phyloP scores from a whole-genome alignment of 2,113 vertebrate genomes.

The Thermophis baileyi region DNA sequence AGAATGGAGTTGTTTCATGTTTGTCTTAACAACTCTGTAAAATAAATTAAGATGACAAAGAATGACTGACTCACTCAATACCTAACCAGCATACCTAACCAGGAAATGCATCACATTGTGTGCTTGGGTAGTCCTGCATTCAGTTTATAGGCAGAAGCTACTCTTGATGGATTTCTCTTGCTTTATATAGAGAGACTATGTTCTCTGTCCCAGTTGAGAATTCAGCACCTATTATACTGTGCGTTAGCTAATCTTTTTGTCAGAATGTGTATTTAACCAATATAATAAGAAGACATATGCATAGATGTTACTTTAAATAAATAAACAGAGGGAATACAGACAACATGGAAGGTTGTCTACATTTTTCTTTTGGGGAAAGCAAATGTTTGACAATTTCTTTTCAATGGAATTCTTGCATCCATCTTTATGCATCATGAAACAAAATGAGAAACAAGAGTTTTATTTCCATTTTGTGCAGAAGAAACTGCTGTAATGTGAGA shows the following conservation, averaged over 20 bases:
- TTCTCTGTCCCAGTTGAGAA: background rate
- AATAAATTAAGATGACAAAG: background rate
- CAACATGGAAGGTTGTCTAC: background rate
- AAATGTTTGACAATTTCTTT: slow-evolving; percentile 3
- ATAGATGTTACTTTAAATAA: background rate
- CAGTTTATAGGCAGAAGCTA: background rate
- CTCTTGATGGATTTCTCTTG: background rate
- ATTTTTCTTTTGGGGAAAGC: background rate
- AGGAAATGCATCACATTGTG: background rate
- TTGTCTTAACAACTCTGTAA: background rate
- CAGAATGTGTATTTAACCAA: background rate
- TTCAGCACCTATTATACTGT: too few relatives aligned
- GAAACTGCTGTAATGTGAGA: slow-evolving; percentile 13
- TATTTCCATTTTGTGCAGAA: background rate
- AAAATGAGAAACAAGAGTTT: slow-evolving; percentile 6
- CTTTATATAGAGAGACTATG: background rate
- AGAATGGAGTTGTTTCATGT: background rate
- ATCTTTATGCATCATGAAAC: slow-evolving; percentile 9
- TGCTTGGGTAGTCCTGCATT: background rate
- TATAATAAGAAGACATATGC: background rate
- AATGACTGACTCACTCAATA: background rate
- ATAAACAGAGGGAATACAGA: background rate
- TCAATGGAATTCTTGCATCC: slow-evolving; percentile 6
- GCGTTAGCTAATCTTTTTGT: background rate
- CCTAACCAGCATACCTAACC: background rate